A percentile compares a stretch with the other conserved stretches of the same genome.
phyloP scores from a whole-genome alignment of 1,140 invertebrate genomes.

The Sitobion miscanthi region DNA sequence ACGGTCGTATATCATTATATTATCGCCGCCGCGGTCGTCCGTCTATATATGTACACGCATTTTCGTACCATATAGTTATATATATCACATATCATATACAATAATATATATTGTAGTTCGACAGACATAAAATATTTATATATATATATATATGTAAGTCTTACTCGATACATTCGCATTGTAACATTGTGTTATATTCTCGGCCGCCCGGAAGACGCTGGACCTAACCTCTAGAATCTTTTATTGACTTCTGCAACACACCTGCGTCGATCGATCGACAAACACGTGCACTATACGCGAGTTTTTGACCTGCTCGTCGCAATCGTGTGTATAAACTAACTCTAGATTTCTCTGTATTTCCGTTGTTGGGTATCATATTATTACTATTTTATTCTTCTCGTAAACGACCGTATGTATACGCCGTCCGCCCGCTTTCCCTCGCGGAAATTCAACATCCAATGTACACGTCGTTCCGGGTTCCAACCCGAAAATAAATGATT shows the following conservation, averaged over 20 bases:
- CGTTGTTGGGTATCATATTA: background rate
- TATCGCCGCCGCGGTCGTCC: background rate
- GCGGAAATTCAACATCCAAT: background rate
- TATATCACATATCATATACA: background rate
- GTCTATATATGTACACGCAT: background rate
- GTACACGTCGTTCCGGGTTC: background rate
- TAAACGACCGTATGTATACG: background rate
- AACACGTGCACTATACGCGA: background rate
- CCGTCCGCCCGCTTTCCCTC: background rate
- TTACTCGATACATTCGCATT: background rate
- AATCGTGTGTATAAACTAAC: background rate
- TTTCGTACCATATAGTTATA: slow-evolving; percentile 1
- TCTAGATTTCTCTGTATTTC: background rate
- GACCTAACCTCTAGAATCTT: slow-evolving; percentile 38
- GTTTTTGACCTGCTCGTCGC: slow-evolving; percentile 4
- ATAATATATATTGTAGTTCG: background rate
- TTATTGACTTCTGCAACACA: slow-evolving; percentile 28
- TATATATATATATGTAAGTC: background rate
- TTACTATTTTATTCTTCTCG: background rate
- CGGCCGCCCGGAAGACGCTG: slow-evolving; percentile 24
- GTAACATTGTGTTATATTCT: background rate
- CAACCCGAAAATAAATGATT: background rate
- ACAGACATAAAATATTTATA: background rate
- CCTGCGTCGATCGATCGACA: background rate
- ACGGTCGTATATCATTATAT: background rate